phyloP scores from a whole-genome alignment of 2,113 vertebrate species.

The Bombycilla garrulus region DNA sequence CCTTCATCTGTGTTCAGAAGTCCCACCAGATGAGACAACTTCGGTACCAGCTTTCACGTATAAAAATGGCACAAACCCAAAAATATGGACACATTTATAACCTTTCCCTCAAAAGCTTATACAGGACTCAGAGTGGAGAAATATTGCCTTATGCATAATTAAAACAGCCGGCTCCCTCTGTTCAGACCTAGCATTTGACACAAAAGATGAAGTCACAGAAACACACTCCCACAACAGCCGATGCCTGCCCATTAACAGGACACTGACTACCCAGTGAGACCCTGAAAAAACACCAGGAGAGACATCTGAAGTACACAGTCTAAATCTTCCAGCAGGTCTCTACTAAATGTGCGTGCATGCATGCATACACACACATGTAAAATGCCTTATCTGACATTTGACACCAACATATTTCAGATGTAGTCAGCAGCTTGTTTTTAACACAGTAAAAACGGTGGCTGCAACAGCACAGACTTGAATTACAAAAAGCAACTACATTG shows the following conservation, averaged over 20 bases:
- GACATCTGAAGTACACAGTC: background rate
- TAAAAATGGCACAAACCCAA: background rate
- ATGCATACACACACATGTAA: background rate
- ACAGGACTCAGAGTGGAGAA: background rate
- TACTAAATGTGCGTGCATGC: rapidly evolving
- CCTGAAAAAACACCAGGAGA: background rate
- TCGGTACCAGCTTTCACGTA: background rate
- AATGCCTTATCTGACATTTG: background rate
- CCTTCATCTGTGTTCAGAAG: background rate
- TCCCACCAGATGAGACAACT: background rate
- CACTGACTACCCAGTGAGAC: background rate
- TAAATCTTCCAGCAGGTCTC: background rate
- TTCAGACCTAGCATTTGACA: background rate
- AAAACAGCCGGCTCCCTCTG: background rate
- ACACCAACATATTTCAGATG: background rate
- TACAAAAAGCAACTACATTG: background rate
- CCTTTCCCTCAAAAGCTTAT: background rate
- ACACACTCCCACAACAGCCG: background rate
- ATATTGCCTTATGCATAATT: background rate
- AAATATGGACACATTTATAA: background rate
- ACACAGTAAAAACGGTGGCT: background rate
- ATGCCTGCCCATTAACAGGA: background rate
- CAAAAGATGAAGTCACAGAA: background rate
- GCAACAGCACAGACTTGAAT: background rate
- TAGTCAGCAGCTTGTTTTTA: background rate